Conservation (phyloP, 2,797 vertebrate species). For the Notolepis coatsorum region DNA sequence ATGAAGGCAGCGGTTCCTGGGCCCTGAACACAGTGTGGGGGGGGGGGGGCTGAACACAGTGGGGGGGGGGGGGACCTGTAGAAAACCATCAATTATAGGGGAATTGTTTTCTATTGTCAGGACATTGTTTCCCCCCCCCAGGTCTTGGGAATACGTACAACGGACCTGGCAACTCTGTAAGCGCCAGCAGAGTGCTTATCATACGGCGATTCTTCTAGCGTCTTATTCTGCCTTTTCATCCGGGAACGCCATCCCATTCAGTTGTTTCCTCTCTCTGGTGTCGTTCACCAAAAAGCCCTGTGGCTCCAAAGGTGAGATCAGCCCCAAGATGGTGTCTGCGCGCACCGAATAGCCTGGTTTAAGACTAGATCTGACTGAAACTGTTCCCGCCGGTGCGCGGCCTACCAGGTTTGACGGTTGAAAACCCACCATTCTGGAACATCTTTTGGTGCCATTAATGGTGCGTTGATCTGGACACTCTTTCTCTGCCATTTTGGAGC, state of each 20-base stretch:
- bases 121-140: slow-evolving; percentile 45
- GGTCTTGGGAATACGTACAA: slow-evolving; percentile 39
- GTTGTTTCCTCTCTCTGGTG: slow-evolving; percentile 47
- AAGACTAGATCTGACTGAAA: too few relatives aligned
- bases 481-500: slow-evolving; percentile 69
- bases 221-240: slow-evolving; percentile 65
- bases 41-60: slow-evolving; percentile 44
- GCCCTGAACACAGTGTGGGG: slow-evolving; percentile 40
- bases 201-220: slow-evolving; percentile 49
- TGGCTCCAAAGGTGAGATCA: slow-evolving; percentile 53
- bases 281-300: slow-evolving; percentile 44
- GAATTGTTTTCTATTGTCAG: slow-evolving; percentile 42
- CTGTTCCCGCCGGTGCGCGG: too few relatives aligned
- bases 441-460: slow-evolving; percentile 31
- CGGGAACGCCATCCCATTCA: slow-evolving; percentile 32
- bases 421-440: too few relatives aligned
- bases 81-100: slow-evolving; percentile 44
- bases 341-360: slow-evolving; percentile 53
- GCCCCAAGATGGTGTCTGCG: slow-evolving; percentile 52
- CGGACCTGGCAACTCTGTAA: slow-evolving; percentile 45
- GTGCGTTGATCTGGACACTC: slow-evolving; percentile 67
- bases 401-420: too few relatives aligned
- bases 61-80: slow-evolving; percentile 44
- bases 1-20: slow-evolving; percentile 76
- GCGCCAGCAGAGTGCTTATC: slow-evolving; percentile 66